A percentile compares a stretch with the other conserved stretches of the same genome.
phyloP scores from a whole-genome alignment of 1,140 invertebrate species.

The Caenorhabditis latens region DNA sequence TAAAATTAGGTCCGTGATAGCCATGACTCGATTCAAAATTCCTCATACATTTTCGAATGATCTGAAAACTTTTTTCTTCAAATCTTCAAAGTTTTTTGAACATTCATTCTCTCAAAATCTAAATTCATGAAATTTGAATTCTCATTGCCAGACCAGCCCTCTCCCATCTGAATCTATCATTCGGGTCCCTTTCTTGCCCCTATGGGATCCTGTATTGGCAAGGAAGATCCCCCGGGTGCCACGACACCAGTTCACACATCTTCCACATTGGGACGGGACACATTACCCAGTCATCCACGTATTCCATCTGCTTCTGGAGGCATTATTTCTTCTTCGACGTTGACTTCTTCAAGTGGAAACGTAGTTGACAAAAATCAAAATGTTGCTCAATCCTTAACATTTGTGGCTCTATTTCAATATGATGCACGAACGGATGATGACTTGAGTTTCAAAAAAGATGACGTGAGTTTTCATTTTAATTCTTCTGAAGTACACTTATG shows the following conservation, averaged over 20 bases:
- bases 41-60: too few species aligned
- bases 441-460: constrained; percentile 85
- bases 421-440: constrained; percentile 89
- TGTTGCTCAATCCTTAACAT: constrained; percentile 87
- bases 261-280: not conserved
- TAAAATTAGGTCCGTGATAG: too few species aligned
- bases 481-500: not conserved
- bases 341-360: constrained; percentile 55
- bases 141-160: too few species aligned
- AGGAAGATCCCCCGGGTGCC: constrained; percentile 28
- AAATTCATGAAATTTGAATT: too few species aligned
- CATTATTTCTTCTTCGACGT: constrained; percentile 51
- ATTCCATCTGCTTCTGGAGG: not conserved
- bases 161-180: too few species aligned
- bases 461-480: constrained; percentile 53
- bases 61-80: too few species aligned
- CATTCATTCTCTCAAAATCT: too few species aligned
- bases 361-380: constrained; percentile 35
- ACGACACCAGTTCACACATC: constrained; percentile 12
- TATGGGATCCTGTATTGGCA: constrained; percentile 62
- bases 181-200: not conserved
- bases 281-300: constrained; percentile 17
- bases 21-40: too few species aligned
- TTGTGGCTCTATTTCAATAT: constrained; percentile 91
- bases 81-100: too few species aligned